A percentile compares a stretch with the other conserved stretches of the same genome.
Conservation (phyloP, 2,797 vertebrate species). For the Poeciliopsis presidionis region DNA sequence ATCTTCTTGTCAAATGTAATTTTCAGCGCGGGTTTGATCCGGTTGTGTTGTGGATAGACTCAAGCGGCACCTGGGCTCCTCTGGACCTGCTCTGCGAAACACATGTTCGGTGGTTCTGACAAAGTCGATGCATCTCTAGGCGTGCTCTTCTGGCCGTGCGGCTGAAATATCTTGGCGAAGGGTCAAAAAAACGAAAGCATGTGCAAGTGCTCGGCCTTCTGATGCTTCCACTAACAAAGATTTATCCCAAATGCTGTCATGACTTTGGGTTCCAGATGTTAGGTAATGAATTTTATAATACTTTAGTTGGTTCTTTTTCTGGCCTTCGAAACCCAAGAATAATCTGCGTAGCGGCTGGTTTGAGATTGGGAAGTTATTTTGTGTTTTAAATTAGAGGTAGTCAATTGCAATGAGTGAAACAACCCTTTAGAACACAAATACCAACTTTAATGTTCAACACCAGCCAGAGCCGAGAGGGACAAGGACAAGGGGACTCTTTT, state of each 20-base stretch:
- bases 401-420: neutral
- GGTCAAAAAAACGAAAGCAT: neutral
- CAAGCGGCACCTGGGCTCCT: slow-evolving; percentile 15
- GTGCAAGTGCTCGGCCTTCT: neutral
- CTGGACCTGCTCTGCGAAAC: neutral
- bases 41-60: neutral
- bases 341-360: neutral
- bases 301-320: neutral
- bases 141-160: neutral
- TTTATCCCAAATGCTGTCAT: neutral
- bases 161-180: neutral
- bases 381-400: neutral
- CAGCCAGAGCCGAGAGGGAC: too few relatives aligned
- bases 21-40: neutral
- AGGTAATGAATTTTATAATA: neutral
- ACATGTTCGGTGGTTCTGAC: slow-evolving; percentile 1
- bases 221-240: neutral
- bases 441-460: neutral
- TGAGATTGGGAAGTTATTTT: neutral
- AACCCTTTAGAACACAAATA: neutral
- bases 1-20: neutral
- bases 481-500: too few relatives aligned
- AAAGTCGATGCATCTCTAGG: slow-evolving; percentile 1
- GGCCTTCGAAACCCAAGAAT: neutral
- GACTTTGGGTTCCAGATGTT: neutral